Conservation (phyloP, 2,888 invertebrate genomes). For the Cephus pulcher region DNA sequence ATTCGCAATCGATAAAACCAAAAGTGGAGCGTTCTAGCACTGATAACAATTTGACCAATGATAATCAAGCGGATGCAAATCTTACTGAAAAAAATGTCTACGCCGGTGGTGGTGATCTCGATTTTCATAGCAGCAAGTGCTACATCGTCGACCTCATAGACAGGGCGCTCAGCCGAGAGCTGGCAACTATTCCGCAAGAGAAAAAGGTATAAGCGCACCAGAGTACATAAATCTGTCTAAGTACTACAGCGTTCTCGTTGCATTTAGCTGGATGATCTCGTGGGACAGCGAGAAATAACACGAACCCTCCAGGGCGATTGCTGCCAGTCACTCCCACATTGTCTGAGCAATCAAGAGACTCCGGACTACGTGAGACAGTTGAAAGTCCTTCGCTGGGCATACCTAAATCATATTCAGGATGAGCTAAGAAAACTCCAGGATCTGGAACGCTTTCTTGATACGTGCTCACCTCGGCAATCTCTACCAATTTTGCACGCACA, state of each 20-base stretch:
- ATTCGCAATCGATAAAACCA: neutral
- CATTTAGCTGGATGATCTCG: neutral
- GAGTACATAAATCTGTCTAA: neutral
- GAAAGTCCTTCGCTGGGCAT: constrained; percentile 66
- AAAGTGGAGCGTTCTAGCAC: neutral
- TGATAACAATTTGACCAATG: neutral
- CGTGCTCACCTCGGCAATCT: constrained; percentile 44
- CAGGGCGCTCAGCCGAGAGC: constrained; percentile 65
- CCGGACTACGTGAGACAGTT: constrained; percentile 63
- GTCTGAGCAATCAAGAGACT: constrained; percentile 43
- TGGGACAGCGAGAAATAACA: constrained; percentile 26
- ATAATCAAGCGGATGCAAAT: neutral
- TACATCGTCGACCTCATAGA: constrained; percentile 68
- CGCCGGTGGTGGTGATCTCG: constrained; percentile 56
- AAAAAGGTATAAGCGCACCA: constrained; percentile 27
- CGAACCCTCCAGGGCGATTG: constrained; percentile 44
- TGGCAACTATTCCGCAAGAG: constrained; percentile 53
- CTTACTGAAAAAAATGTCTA: constrained; percentile 15
- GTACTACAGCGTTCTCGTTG: neutral
- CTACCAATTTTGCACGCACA: constrained; percentile 18
- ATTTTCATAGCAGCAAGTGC: constrained; percentile 66
- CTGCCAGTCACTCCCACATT: constrained; percentile 43
- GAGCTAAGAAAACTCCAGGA: constrained; percentile 65
- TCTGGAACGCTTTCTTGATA: constrained; percentile 65
- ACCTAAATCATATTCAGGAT: constrained; percentile 66